Evolutionary conservation across 2,797 vertebrate species (phyloP).

Genomic region (Sphenodon punctatus): DNA sequence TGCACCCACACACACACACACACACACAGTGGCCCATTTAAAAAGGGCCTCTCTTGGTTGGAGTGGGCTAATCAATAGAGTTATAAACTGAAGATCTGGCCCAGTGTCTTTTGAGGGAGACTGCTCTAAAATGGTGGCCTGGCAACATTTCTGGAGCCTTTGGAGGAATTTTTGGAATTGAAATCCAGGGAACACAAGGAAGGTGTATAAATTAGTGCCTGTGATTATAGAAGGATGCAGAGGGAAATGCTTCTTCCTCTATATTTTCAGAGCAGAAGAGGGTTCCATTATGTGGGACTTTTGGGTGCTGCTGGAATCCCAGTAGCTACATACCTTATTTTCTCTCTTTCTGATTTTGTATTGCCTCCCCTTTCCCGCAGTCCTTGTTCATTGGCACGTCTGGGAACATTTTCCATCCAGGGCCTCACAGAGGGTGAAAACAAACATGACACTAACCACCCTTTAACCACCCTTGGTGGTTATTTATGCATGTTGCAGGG

Average conservation of each 20-base stretch:
- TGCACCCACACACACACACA: too few relatives aligned
- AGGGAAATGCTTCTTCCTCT: background rate
- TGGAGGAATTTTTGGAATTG: background rate
- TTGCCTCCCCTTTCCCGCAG: too few relatives aligned
- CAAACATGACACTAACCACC: too few relatives aligned
- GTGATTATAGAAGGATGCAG: background rate
- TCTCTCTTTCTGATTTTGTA: too few relatives aligned
- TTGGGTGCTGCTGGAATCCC: background rate
- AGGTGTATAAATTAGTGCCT: background rate
- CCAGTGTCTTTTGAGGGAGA: background rate
- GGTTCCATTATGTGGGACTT: background rate
- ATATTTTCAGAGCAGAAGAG: background rate
- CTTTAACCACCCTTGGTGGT: too few relatives aligned
- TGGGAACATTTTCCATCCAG: too few relatives aligned
- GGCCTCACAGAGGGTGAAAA: too few relatives aligned
- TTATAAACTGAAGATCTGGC: background rate
- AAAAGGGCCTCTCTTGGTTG: too few relatives aligned
- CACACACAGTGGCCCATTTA: too few relatives aligned
- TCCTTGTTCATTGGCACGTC: too few relatives aligned
- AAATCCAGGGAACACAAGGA: background rate
- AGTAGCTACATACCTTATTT: background rate
- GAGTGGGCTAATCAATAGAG: too few relatives aligned
- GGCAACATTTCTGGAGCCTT: background rate
- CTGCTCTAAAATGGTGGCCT: background rate
- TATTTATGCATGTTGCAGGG: too few relatives aligned